Base-by-base conservation (phyloP, 1,140 invertebrate genomes). In the Drosophila lacertosa region DNA sequence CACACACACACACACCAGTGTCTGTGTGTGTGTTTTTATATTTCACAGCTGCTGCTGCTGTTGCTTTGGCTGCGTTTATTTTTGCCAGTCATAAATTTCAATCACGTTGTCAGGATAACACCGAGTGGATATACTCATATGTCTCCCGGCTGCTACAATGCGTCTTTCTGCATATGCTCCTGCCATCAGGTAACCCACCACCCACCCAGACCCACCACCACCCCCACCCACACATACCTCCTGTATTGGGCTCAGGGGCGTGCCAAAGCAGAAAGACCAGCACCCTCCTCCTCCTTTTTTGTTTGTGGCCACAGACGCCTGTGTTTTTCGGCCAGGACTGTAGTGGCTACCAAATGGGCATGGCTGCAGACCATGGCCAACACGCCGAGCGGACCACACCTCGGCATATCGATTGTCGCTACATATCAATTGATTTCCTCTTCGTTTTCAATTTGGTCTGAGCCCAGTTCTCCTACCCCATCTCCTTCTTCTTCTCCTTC, bases 11-110 rank as follows among this genome's bases (percentile, higher is more conserved):
- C 15, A 22, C 5, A 10, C 16, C 0, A 10, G 11, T 53, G 10
- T 45, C 1, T 6, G 47, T 54, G 32, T 62, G 39, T 48, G 35
- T 44, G 67, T 66, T 65, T 71, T 76, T 75, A 39, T 74, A n/a
- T 72, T 44, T 63, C 47, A 53, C 58, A 68, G 69, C 58, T 68
- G 69, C 57, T 67, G 57, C 44, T 64, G 62, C 18, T 54, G 16
- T 59, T 35, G 16, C 35, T 48, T 50, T 32, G 63, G 10, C 39
- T 84, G 63, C 67, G 73, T 74, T 54, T 74, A 86, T 82, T 88
- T 69, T 68, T 88, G 74, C 74, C 82, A 89, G 82, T 88, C 82
- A 88, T 88, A 88, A 88, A 88, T 88, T 88, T 88, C 82, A 88
- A 88, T 88, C 82, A 88, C 82, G 82, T 88, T 88, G 82, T 80